Evolutionary conservation across 2,113 vertebrate species (phyloP).

Genomic region (Scopus umbretta): DNA sequence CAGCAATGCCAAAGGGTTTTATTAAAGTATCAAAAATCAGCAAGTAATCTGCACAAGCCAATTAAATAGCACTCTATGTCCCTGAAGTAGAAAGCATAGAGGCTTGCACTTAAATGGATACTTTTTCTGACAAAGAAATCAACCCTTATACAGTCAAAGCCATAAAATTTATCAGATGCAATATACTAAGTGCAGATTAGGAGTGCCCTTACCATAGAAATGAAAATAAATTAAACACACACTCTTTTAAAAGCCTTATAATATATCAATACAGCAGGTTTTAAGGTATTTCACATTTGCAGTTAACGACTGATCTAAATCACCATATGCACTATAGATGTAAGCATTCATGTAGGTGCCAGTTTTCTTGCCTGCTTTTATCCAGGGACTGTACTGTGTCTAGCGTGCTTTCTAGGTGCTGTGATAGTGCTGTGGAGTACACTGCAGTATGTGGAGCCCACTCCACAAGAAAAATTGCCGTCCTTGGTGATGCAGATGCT

Average conservation of each 20-base stretch:
- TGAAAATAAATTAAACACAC: background rate
- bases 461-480: background rate
- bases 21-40: constrained; percentile 41
- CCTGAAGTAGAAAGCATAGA: background rate
- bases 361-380: background rate
- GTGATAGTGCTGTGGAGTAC: background rate
- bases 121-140: background rate
- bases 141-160: background rate
- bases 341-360: background rate
- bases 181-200: background rate
- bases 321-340: background rate
- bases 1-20: background rate
- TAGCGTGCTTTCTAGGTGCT: background rate
- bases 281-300: background rate
- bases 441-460: fast-evolving
- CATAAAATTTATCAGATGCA: background rate
- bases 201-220: background rate
- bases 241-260: background rate
- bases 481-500: background rate
- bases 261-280: background rate
- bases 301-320: background rate
- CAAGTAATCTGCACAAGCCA: background rate
- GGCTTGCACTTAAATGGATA: background rate
- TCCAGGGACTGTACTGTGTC: background rate
- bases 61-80: background rate